Evolutionary conservation across 1,140 invertebrate species (phyloP).

Genomic region (Aporrectodea caliginosa): DNA sequence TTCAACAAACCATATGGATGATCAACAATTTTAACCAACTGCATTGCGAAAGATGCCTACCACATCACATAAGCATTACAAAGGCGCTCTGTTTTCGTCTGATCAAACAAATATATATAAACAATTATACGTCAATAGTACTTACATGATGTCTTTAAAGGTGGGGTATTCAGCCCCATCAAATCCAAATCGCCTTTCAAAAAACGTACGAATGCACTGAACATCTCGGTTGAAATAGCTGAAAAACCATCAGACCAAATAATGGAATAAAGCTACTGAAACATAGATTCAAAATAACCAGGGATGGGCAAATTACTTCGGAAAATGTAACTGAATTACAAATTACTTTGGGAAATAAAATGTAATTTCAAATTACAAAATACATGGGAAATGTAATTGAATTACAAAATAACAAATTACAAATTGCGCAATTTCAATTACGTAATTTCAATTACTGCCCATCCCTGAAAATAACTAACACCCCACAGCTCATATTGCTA

Average conservation of each 20-base stretch:
- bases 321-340: no score
- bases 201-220: conserved; percentile 85
- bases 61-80: no score
- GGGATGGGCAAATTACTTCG: not conserved
- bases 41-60: no score
- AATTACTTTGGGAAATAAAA: not conserved
- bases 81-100: no score
- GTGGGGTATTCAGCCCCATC: conserved; percentile 83
- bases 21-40: no score
- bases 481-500: no score
- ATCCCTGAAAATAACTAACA: no score
- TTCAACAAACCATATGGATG: no score
- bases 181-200: conserved; percentile 83
- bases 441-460: no score
- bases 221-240: conserved; percentile 95
- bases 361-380: not conserved
- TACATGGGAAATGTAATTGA: not conserved
- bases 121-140: no score
- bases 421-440: no score
- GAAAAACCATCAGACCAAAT: conserved; percentile 32
- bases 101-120: no score
- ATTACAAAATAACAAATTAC: not conserved
- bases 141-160: conserved; percentile 71
- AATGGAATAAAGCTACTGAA: not conserved
- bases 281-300: not conserved